These are phyloP conservation scores for Patagioenas fasciata DNA, from an alignment of 2,113 vertebrate genomes.

Conservation along the genomic window DNA sequence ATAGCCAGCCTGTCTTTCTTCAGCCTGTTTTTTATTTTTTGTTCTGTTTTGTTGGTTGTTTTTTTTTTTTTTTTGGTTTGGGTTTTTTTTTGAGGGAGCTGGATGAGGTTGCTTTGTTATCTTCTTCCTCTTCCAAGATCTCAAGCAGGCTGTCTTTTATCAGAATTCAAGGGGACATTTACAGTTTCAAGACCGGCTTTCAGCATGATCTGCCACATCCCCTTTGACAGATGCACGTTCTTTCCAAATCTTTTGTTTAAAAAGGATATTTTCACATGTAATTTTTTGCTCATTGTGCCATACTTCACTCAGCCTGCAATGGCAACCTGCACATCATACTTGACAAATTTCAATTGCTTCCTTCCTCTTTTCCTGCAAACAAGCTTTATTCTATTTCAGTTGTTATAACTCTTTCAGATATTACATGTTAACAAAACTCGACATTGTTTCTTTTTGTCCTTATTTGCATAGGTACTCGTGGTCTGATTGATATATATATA, in stretches of 20 bases:
- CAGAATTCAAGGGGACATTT: not conserved
- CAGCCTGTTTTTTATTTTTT: not conserved
- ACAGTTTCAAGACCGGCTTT: not conserved
- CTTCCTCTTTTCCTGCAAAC: not conserved
- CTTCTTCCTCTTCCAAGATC: not conserved
- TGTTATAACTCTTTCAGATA: not conserved
- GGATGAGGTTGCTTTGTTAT: not conserved
- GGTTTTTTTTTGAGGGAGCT: accelerated
- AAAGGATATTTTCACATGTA: not conserved
- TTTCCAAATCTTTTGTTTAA: not conserved
- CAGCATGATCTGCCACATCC: not conserved
- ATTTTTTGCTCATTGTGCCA: not conserved
- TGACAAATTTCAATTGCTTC: not conserved
- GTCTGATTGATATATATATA: not conserved
- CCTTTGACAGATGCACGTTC: not conserved
- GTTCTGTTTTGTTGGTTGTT: not conserved
- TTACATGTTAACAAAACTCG: not conserved
- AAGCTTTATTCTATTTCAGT: not conserved
- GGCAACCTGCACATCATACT: not conserved
- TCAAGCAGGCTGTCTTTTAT: not conserved
- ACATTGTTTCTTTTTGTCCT: not conserved
- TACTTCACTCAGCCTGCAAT: not conserved
- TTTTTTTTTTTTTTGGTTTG: not conserved
- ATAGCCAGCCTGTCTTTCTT: not conserved
- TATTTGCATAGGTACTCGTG: not conserved